A percentile compares a stretch with the other conserved stretches of the same genome.
These are phyloP conservation scores for Caerostris extrusa DNA, from an alignment of 1,140 invertebrate species.

Conservation along the genomic window DNA sequence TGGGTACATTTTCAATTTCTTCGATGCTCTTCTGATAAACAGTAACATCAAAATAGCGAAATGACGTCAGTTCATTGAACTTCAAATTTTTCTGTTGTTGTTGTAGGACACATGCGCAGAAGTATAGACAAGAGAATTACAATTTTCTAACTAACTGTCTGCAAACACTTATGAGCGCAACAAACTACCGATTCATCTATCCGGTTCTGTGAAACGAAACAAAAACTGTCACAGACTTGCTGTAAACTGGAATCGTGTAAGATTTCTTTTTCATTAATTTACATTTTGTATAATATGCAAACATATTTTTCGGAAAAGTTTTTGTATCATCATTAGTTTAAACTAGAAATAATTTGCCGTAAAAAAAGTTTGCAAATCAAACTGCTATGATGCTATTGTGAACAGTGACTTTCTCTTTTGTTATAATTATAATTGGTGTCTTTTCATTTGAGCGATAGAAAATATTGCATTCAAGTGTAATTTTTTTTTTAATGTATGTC, in stretches of 20 bases:
- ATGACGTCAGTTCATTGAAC: constrained; percentile 6
- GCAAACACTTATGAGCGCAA: constrained; percentile 10
- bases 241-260: background rate
- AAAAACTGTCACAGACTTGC: constrained; percentile 6
- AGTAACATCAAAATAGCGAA: background rate
- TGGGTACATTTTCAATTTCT: too few species aligned
- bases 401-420: too few species aligned
- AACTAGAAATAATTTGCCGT: too few species aligned
- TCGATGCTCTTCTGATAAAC: background rate
- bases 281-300: too few species aligned
- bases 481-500: too few species aligned
- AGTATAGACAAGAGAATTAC: background rate
- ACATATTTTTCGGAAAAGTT: too few species aligned
- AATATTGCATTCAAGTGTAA: too few species aligned
- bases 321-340: too few species aligned
- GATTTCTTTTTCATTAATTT: background rate
- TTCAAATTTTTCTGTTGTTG: background rate
- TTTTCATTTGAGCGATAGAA: too few species aligned
- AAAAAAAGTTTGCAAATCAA: too few species aligned
- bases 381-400: too few species aligned
- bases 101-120: background rate
- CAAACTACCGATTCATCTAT: constrained; percentile 35
- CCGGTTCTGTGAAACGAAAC: background rate
- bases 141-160: background rate
- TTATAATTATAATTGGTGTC: too few species aligned